A percentile compares a stretch with the other conserved stretches of the same genome.
Evolutionary conservation across 2,888 invertebrate species (phyloP).

Genomic region (Pollenia griseotomentosa): DNA sequence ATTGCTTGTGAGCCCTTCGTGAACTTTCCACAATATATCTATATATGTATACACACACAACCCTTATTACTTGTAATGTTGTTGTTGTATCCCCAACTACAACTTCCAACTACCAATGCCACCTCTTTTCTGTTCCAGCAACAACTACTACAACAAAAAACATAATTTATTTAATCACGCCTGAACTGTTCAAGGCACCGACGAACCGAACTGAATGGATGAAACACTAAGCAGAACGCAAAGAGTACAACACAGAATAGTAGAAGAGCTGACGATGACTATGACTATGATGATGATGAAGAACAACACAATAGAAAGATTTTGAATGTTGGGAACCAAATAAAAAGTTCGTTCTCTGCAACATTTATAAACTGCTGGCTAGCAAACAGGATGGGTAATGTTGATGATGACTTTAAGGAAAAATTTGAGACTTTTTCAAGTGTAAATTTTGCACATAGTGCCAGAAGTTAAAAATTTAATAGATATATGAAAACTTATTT

Average conservation of each 20-base stretch:
- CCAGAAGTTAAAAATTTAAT: constrained; percentile 34
- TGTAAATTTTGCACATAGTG: constrained; percentile 47
- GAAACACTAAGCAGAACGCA: constrained; percentile 28
- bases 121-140: constrained; percentile 34
- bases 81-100: constrained; percentile 1
- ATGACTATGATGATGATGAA: constrained; percentile 35
- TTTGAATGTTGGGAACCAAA: constrained; percentile 13
- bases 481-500: constrained; percentile 8
- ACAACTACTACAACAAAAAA: constrained; percentile 54
- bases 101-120: constrained; percentile 1
- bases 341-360: constrained; percentile 10
- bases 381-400: neutral
- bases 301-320: constrained; percentile 22
- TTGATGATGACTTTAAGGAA: constrained; percentile 39
- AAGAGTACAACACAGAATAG: constrained; percentile 1
- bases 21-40: constrained; percentile 51
- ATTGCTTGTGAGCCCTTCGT: constrained; percentile 69
- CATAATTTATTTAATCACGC: constrained; percentile 74
- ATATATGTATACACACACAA: constrained; percentile 23
- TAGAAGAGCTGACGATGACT: constrained; percentile 23
- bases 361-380: constrained; percentile 15
- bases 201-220: constrained; percentile 55
- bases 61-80: constrained; percentile 57
- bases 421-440: constrained; percentile 51
- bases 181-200: constrained; percentile 71